Base-by-base conservation (phyloP, 2,113 vertebrate genomes). In the Lonchura striata region DNA sequence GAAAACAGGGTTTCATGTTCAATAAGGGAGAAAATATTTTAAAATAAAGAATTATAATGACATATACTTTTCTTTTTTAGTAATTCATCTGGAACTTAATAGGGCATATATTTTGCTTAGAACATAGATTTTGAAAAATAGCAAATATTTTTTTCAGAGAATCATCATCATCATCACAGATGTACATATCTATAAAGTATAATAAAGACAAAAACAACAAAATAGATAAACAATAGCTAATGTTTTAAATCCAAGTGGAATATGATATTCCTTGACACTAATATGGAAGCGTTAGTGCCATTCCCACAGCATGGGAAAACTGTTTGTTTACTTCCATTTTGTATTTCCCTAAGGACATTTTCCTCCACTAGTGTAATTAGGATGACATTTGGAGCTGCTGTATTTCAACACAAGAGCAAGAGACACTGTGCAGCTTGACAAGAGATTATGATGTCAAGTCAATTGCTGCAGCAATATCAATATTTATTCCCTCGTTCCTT, bases 381-480 rank as follows among this genome's bases (percentile, higher is more conserved):
- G 82, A 90, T 96, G 95, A 90, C 93, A 97, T 96, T 97, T 96
- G 64, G 56, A 95, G 75, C 82, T 95, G 68, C 59, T 89, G 56
- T 84, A 81, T 82, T 90, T 93, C 92, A 95, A 76, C 77, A 81
- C 31, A 76, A 88, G 60, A 95, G 61, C 82, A 88, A 96, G 84
- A 93, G 69, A 88, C 80, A 64, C 49, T 50, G 60, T 76, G 46
- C 78, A 92, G 68, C 49, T 86, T 94, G 84, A 81, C 90, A 90
- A 92, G 91, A 93, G 70, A 92, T 93, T 96, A 94, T 31, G 15
- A 91, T 83, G 68, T 96, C 95, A 95, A 89, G 54, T 88, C 93
- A 93, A 91, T 91, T 94, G 92, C 59, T 87, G 54, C 57, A 70
- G 57, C 44, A 88, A 69, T 95, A 88, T 95, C 95, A 96, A 94